Percentiles rank a stretch among this genome's conserved stretches.
These are phyloP conservation scores for Diglossa cyanea DNA, from an alignment of 2,797 vertebrate species.

Conservation along the genomic window DNA sequence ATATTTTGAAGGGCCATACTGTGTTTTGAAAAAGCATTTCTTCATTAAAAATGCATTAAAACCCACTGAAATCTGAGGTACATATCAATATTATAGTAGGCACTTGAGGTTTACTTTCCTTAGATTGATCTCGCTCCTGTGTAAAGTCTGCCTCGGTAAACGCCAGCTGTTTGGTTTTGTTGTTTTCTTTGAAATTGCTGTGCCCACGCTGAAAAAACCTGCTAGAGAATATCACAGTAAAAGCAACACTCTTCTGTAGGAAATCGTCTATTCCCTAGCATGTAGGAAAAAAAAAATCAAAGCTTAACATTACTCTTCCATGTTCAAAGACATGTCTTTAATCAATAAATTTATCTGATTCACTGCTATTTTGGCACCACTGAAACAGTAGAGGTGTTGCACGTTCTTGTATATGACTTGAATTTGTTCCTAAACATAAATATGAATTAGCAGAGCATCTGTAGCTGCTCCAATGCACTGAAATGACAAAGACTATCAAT, in stretches of 20 bases:
- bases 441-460: constrained; percentile 61
- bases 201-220: not conserved
- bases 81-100: constrained; percentile 21
- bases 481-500: constrained; percentile 67
- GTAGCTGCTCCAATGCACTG: constrained; percentile 55
- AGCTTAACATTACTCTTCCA: not conserved
- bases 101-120: constrained; percentile 12
- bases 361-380: not conserved
- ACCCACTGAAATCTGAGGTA: not conserved
- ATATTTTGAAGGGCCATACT: not conserved
- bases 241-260: not conserved
- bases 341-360: not conserved
- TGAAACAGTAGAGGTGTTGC: not conserved
- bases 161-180: not conserved
- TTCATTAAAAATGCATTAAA: constrained; percentile 48
- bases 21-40: not conserved
- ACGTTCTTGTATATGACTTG: not conserved
- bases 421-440: constrained; percentile 15
- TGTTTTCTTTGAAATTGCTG: not conserved
- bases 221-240: not conserved
- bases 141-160: constrained; percentile 38
- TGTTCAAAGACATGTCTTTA: not conserved
- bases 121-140: not conserved
- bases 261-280: not conserved
- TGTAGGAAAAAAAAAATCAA: not conserved